Base-by-base conservation (phyloP, 1,140 invertebrate species). In the Euura lappo region DNA sequence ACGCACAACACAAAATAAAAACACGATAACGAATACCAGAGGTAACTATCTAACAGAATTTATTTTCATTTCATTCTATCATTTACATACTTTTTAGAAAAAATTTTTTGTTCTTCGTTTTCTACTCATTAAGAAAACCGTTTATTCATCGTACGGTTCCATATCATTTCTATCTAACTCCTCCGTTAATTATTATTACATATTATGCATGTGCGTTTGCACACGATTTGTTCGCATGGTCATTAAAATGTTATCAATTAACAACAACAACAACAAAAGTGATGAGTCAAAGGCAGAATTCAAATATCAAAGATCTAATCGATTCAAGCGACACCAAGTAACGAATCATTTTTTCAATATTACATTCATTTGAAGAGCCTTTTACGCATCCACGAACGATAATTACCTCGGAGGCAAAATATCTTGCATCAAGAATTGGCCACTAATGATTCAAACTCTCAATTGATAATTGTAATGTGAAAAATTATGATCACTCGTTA, bases 1-100 rank as follows among this genome's bases (percentile, higher is more conserved):
- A 86, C 80, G 83, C 80, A 86, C 82, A 85, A 85, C 82, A 83
- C 81, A 87, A 78, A 84, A 28, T 28, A 28, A 28, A 82, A 68
- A 84, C 85, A 81, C 80, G 84, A 85, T 83, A 84, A 82, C 79
- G 76, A 28, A 28, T 81, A 86, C 79, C 78, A 75, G 83, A 87
- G 84, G 84, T 85, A 86, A 86, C 79, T 85, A 82, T 83, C 77
- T 81, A 81, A 82, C 80, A 75, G 77, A 82, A 80, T 78, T 81
- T 73, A 75, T 75, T 66, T 51, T 68, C 46, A 2, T 44, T 74
- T 45, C 69, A 65, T 69, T 75, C 74, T 45, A 6, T 72, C 69
- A 45, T 70, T 44, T 10, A 64, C 74, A 78, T 75, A 71, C 70
- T 75, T 79, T 79, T 28, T n/a, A n/a, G n/a, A n/a, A n/a, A n/a